These are phyloP conservation scores for Zaprionus lineosus DNA, from an alignment of 2,888 invertebrate genomes.

Conservation along the genomic window DNA sequence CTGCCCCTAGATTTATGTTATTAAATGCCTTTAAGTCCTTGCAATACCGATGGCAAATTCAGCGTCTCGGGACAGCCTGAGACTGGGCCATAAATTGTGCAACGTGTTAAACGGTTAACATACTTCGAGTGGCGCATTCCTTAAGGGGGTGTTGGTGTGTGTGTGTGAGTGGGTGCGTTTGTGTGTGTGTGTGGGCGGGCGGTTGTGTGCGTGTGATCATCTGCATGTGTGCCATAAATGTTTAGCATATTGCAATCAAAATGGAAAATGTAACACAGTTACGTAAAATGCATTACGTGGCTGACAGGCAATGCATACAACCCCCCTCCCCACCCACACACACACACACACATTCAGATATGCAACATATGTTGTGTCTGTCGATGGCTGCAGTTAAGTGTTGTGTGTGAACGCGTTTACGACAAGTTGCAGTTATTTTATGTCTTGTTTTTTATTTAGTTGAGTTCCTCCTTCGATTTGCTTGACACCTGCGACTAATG, in stretches of 20 bases:
- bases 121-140: constrained; percentile 9
- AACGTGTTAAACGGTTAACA: constrained; percentile 46
- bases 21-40: constrained; percentile 47
- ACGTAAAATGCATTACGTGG: constrained; percentile 61
- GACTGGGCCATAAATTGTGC: constrained; percentile 48
- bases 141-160: not conserved
- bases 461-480: constrained; percentile 27
- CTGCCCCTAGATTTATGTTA: constrained; percentile 55
- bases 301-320: constrained; percentile 39
- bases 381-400: constrained; percentile 51
- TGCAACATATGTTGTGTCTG: constrained; percentile 28
- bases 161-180: not conserved
- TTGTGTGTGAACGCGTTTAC: constrained; percentile 45
- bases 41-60: constrained; percentile 45
- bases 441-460: constrained; percentile 10
- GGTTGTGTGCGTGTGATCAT: constrained; percentile 1
- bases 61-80: constrained; percentile 29
- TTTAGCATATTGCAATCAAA: constrained; percentile 71
- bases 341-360: not conserved
- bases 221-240: constrained; percentile 31
- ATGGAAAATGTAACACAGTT: constrained; percentile 65
- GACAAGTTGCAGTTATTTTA: not conserved
- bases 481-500: constrained; percentile 50
- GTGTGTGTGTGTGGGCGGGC: constrained; percentile 1
- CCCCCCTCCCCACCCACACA: constrained; percentile 1